phyloP scores from a whole-genome alignment of 2,888 invertebrate genomes.

The Agonopterix heracliana region DNA sequence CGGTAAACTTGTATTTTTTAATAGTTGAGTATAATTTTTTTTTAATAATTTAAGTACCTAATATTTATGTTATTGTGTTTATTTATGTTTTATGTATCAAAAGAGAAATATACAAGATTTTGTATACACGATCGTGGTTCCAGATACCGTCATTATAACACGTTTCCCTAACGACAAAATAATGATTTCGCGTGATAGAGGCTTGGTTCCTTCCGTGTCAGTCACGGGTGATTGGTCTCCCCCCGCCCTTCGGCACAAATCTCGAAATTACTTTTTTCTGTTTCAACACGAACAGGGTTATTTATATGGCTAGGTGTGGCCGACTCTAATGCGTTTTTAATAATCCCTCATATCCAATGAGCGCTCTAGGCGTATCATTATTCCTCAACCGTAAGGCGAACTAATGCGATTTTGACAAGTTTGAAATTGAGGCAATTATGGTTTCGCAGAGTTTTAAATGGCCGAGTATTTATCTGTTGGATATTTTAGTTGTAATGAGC shows the following conservation, averaged over 20 bases:
- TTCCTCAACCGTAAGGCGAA: conserved; percentile 46
- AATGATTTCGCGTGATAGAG: conserved; percentile 71
- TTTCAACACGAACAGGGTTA: conserved; percentile 56
- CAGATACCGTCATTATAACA: conserved; percentile 54
- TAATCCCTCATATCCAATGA: conserved; percentile 67
- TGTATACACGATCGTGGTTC: conserved; percentile 31
- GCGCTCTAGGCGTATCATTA: conserved; percentile 61
- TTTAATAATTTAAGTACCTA: no score
- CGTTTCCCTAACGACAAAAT: conserved; percentile 69
- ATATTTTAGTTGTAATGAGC: conserved; percentile 28
- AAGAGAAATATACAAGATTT: background rate
- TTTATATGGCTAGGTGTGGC: conserved; percentile 63
- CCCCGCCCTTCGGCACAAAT: conserved; percentile 39
- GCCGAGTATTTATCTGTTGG: conserved; percentile 48
- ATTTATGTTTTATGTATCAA: no score
- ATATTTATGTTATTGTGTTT: no score
- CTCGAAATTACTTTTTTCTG: conserved; percentile 67
- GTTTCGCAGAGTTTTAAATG: conserved; percentile 65
- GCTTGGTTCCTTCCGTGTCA: conserved; percentile 67
- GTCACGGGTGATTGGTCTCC: conserved; percentile 62
- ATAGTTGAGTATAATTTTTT: no score
- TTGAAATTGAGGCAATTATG: conserved; percentile 70
- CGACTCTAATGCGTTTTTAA: conserved; percentile 70
- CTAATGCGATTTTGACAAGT: conserved; percentile 76
- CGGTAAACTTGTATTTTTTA: no score